Evolutionary conservation across 2,113 vertebrate genomes (phyloP).

Genomic region (Scopus umbretta): DNA sequence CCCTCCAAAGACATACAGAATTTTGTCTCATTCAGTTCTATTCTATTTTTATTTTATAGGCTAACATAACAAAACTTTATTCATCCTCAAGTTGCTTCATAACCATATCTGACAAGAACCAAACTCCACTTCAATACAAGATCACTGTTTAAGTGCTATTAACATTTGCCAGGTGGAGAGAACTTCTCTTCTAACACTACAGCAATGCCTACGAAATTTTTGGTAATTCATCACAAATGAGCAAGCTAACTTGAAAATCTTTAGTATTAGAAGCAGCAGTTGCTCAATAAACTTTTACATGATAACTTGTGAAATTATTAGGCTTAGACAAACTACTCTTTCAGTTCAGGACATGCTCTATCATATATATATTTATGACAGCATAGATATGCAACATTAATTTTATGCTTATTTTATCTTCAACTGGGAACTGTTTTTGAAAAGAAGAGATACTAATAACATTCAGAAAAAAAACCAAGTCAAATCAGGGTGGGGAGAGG

Average conservation of each 20-base stretch:
- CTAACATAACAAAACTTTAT: background rate
- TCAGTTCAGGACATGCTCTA: background rate
- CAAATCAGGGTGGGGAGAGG: background rate
- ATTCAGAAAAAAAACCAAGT: background rate
- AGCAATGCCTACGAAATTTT: background rate
- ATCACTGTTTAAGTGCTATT: background rate
- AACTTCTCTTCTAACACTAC: background rate
- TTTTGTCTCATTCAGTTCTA: background rate
- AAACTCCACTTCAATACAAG: background rate
- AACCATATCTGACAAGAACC: background rate
- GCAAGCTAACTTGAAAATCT: background rate
- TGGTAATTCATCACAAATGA: background rate
- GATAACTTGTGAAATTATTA: background rate
- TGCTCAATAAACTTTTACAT: background rate
- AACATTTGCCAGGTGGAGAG: background rate
- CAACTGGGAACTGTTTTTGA: background rate
- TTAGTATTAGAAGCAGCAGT: background rate
- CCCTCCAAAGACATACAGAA: background rate
- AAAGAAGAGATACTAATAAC: background rate
- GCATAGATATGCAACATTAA: background rate
- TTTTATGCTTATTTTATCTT: background rate
- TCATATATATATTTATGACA: background rate
- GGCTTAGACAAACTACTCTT: background rate
- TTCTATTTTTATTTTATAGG: background rate
- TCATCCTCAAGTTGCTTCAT: background rate